Evolutionary conservation across 2,113 vertebrate genomes (phyloP).

Genomic region (Pimephales promelas): DNA sequence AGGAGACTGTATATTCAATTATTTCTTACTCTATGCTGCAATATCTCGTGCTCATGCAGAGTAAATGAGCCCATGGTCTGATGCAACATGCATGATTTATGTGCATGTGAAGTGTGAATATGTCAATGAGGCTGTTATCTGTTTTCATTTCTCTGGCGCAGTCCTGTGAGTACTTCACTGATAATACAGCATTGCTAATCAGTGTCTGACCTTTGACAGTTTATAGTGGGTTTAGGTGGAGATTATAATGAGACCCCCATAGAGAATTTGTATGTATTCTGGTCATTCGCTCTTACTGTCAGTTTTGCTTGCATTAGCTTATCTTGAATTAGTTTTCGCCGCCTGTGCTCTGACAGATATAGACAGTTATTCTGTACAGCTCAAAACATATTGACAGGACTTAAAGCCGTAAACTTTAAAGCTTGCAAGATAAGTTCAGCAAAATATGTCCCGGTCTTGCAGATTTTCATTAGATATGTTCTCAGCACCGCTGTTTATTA

Average conservation of each 20-base stretch:
- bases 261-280: not conserved
- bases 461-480: constrained; percentile 7
- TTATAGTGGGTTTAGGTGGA: not conserved
- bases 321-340: not conserved
- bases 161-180: constrained; percentile 13
- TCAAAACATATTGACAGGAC: not conserved
- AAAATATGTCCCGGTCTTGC: not conserved
- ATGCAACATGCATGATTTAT: constrained; percentile 33
- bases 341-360: constrained; percentile 1
- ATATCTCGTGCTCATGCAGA: constrained; percentile 15
- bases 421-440: not conserved
- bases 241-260: not conserved
- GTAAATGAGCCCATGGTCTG: constrained; percentile 13
- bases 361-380: constrained; percentile 1
- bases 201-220: constrained; percentile 16
- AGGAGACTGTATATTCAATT: constrained; percentile 19
- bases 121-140: constrained; percentile 28
- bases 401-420: not conserved
- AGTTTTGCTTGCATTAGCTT: not conserved
- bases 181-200: constrained; percentile 22
- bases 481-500: not conserved
- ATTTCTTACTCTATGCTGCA: constrained; percentile 12
- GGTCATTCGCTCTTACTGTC: not conserved
- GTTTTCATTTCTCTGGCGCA: not conserved
- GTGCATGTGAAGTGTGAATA: constrained; percentile 18